phyloP scores from a whole-genome alignment of 2,888 invertebrate genomes.

The Phalangium opilio region DNA sequence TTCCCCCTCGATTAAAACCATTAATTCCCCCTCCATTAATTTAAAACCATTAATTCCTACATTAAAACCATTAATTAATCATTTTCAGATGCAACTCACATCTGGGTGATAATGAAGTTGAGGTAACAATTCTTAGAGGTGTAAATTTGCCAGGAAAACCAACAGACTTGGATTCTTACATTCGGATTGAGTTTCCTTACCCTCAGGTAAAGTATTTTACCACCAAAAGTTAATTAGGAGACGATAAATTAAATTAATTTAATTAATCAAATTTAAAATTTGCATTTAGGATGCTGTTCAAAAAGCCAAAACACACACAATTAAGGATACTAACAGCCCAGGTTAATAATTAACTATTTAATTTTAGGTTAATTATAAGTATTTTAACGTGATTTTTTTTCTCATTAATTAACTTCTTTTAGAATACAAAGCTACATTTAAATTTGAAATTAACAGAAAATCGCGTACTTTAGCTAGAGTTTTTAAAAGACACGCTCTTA shows the following conservation, averaged over 20 bases:
- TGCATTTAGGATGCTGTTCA: constrained; percentile 36
- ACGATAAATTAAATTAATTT: neutral
- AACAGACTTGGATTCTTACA: constrained; percentile 79
- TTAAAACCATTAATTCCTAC: too few relatives aligned
- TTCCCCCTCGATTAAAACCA: too few relatives aligned
- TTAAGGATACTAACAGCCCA: constrained; percentile 75
- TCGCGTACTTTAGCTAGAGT: constrained; percentile 64
- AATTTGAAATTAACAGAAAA: constrained; percentile 59
- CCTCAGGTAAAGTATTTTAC: too few relatives aligned
- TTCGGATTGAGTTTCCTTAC: constrained; percentile 81
- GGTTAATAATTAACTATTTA: constrained; percentile 20
- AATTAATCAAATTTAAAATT: constrained; percentile 19
- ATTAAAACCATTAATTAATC: too few relatives aligned
- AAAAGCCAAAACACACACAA: constrained; percentile 55
- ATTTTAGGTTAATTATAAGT: neutral
- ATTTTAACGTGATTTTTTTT: neutral
- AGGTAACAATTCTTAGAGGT: constrained; percentile 68
- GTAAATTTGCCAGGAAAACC: constrained; percentile 59
- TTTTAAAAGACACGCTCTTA: constrained; percentile 74
- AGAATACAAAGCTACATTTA: constrained; percentile 65
- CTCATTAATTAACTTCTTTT: neutral
- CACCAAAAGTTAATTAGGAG: too few relatives aligned
- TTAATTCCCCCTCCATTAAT: too few relatives aligned
- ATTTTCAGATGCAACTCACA: constrained; percentile 61
- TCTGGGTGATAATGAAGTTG: constrained; percentile 74